A percentile compares a stretch with the other conserved stretches of the same genome.
Evolutionary conservation across 2,113 vertebrate genomes (phyloP).

Genomic region (Asarcornis scutulata): DNA sequence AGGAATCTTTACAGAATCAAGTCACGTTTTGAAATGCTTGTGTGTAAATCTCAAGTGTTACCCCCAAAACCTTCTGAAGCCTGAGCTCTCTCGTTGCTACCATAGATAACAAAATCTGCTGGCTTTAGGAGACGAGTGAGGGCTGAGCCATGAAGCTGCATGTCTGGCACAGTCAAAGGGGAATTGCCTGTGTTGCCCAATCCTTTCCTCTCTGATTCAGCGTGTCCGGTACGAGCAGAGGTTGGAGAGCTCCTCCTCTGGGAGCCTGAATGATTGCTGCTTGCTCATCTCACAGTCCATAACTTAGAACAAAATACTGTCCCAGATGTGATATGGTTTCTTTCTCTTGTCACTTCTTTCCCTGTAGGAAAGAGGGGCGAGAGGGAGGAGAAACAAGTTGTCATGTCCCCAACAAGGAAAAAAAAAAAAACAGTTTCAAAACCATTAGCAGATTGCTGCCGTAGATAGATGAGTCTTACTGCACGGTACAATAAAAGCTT

Average conservation of each 20-base stretch:
- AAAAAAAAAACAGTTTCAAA: neutral
- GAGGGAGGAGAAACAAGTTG: neutral
- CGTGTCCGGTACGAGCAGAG: neutral
- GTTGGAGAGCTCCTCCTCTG: neutral
- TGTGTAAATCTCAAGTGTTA: neutral
- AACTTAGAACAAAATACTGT: neutral
- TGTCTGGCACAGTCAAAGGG: neutral
- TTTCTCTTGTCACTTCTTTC: neutral
- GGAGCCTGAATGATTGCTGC: neutral
- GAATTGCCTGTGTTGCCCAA: constrained; percentile 2
- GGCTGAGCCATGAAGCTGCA: neutral
- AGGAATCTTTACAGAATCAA: neutral
- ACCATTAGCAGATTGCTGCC: neutral
- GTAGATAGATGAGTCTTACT: constrained; percentile 3
- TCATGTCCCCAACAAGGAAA: neutral
- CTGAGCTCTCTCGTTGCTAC: neutral
- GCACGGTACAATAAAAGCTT: constrained; percentile 51
- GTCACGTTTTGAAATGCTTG: neutral
- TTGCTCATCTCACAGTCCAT: neutral
- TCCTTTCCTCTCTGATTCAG: constrained; percentile 15
- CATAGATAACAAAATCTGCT: neutral
- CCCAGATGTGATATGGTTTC: neutral
- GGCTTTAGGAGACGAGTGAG: neutral
- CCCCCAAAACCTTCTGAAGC: neutral
- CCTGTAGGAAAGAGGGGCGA: neutral